These are phyloP conservation scores for Crambe crambe DNA, from an alignment of 37 sponge, comb jelly and placozoan species.

Conservation along the genomic window DNA sequence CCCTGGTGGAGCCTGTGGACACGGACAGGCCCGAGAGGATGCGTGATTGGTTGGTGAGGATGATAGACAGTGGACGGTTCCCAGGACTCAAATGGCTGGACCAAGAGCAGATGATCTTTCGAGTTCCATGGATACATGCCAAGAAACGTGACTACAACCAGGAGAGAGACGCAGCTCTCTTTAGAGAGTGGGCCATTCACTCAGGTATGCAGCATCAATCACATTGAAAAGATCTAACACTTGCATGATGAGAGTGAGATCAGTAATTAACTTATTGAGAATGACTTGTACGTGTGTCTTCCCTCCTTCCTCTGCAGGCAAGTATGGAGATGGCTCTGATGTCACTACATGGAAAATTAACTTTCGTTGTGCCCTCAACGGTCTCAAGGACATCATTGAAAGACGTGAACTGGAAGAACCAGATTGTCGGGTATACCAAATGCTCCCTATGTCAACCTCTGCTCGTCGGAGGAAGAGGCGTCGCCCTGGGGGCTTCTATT, in stretches of 20 bases:
- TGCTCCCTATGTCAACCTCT: constrained; percentile 50
- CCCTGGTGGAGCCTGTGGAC: constrained; percentile 42
- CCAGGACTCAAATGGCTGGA: constrained; percentile 85
- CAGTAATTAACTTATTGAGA: not conserved
- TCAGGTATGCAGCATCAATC: too few relatives aligned
- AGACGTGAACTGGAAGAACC: constrained; percentile 67
- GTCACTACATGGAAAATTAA: constrained; percentile 93
- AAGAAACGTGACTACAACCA: constrained; percentile 86
- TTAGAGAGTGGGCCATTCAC: constrained; percentile 76
- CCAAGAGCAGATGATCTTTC: constrained; percentile 64
- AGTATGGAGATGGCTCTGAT: constrained; percentile 68
- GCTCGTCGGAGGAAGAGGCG: constrained; percentile 39
- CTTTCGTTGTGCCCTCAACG: constrained; percentile 91
- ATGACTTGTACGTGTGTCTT: not conserved
- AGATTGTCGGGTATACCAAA: constrained; percentile 75
- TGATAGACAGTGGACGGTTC: constrained; percentile 72
- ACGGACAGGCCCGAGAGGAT: constrained; percentile 62
- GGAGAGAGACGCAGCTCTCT: constrained; percentile 87
- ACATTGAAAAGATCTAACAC: not conserved
- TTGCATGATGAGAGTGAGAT: not conserved
- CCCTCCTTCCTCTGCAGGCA: constrained; percentile 21
- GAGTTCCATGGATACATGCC: constrained; percentile 93
- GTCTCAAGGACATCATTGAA: constrained; percentile 84
- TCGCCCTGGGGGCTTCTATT: constrained; percentile 20
- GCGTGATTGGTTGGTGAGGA: constrained; percentile 84